A percentile compares a stretch with the other conserved stretches of the same genome.
Conservation (phyloP, 2,888 invertebrate species). For the Yponomeuta evonymella region DNA sequence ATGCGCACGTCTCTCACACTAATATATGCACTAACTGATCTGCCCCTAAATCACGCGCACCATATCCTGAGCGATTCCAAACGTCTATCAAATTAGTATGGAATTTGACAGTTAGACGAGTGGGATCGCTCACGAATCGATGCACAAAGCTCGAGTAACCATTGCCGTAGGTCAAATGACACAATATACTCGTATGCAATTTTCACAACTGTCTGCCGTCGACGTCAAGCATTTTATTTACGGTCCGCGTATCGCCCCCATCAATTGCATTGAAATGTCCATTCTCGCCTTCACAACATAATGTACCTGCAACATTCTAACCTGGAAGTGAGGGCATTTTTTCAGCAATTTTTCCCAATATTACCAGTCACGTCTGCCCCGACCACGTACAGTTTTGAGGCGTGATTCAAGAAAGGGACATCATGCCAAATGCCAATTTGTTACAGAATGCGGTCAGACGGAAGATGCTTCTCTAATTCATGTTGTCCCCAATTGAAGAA, state of each 20-base stretch:
- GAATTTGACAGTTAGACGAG: too few species aligned
- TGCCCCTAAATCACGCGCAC: too few species aligned
- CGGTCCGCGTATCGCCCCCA: neutral
- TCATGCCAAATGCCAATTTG: constrained; percentile 1
- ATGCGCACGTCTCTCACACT: too few species aligned
- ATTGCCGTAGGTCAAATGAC: too few species aligned
- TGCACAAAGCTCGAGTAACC: too few species aligned
- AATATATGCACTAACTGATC: too few species aligned
- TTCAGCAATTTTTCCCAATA: neutral
- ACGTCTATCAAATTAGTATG: too few species aligned
- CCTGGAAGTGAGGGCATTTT: neutral
- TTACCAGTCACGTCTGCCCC: neutral
- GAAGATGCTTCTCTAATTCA: neutral
- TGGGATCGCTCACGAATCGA: too few species aligned
- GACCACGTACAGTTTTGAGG: constrained; percentile 1
- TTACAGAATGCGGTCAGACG: neutral
- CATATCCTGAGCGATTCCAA: too few species aligned
- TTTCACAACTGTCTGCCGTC: neutral
- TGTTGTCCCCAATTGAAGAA: neutral
- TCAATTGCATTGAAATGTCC: neutral
- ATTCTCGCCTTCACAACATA: neutral
- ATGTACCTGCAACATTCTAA: neutral
- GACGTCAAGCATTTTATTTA: neutral
- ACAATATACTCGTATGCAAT: too few species aligned
- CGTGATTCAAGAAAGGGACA: constrained; percentile 3